A percentile compares a stretch with the other conserved stretches of the same genome.
Evolutionary conservation across 2,888 invertebrate genomes (phyloP).

Genomic region (Diarsia brunnea): DNA sequence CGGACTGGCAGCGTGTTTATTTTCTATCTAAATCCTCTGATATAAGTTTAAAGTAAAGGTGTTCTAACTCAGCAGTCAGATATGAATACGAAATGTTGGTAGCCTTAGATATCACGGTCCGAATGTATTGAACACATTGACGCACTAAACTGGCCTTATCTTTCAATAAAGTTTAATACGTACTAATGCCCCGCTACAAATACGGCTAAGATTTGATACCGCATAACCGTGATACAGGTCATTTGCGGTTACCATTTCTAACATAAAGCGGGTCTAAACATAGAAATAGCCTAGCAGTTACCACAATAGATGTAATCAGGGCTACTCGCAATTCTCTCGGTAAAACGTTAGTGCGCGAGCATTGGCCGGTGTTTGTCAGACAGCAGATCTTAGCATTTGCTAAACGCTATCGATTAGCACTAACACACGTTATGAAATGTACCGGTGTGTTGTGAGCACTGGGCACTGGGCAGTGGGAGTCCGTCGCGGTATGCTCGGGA

Average conservation of each 20-base stretch:
- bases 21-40: slow-evolving; percentile 3
- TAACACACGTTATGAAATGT: slow-evolving; percentile 61
- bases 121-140: slow-evolving; percentile 20
- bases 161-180: not conserved
- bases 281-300: slow-evolving; percentile 51
- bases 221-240: slow-evolving; percentile 21
- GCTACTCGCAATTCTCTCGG: slow-evolving; percentile 39
- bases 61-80: slow-evolving; percentile 15
- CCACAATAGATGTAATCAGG: slow-evolving; percentile 46
- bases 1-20: slow-evolving; percentile 28
- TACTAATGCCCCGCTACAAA: slow-evolving; percentile 20
- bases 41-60: slow-evolving; percentile 18
- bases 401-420: slow-evolving; percentile 65
- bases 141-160: not conserved
- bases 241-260: slow-evolving; percentile 45
- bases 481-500: slow-evolving; percentile 68
- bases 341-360: slow-evolving; percentile 21
- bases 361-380: slow-evolving; percentile 29
- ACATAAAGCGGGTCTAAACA: slow-evolving; percentile 54
- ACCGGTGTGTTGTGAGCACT: slow-evolving; percentile 52
- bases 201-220: slow-evolving; percentile 16
- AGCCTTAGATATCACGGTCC: slow-evolving; percentile 10
- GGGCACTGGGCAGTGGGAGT: slow-evolving; percentile 60
- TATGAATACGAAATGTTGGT: slow-evolving; percentile 5
- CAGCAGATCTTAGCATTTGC: slow-evolving; percentile 53